phyloP scores from a whole-genome alignment of 64 coral and sea anemone genomes.

The Porites australiensis region DNA sequence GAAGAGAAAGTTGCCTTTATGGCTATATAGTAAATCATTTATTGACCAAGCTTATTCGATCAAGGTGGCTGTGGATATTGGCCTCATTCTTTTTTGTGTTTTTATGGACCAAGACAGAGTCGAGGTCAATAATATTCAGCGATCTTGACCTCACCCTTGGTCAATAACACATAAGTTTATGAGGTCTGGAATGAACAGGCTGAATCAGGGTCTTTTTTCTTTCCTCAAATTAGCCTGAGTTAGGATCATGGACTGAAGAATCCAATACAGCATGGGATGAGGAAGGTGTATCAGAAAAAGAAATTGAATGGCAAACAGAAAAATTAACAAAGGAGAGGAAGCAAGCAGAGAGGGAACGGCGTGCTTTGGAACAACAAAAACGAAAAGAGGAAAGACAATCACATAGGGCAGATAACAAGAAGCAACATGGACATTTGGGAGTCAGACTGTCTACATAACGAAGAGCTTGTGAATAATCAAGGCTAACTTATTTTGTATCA shows the following conservation, averaged over 20 bases:
- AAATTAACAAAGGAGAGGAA: conserved; percentile 72
- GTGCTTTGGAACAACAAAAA: conserved; percentile 79
- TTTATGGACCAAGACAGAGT: too few relatives aligned
- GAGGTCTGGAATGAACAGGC: neutral
- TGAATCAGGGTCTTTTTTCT: neutral
- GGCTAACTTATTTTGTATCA: neutral
- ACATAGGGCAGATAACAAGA: conserved; percentile 38
- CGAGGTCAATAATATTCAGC: too few relatives aligned
- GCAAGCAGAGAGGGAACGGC: conserved; percentile 70
- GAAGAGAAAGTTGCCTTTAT: too few relatives aligned
- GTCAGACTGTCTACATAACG: conserved; percentile 43
- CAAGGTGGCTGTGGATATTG: too few relatives aligned
- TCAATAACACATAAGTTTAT: too few relatives aligned
- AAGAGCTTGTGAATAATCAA: neutral
- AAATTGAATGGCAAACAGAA: conserved; percentile 83
- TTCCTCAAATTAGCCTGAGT: conserved; percentile 49
- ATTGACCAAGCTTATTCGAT: too few relatives aligned
- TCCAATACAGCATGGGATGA: conserved; percentile 51
- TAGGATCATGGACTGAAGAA: conserved; percentile 74
- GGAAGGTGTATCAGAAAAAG: conserved; percentile 68
- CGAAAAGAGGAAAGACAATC: conserved; percentile 78
- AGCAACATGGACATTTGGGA: conserved; percentile 58
- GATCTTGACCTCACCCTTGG: too few relatives aligned
- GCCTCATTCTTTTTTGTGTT: too few relatives aligned
- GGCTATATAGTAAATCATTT: too few relatives aligned